Evolutionary conservation across 1,140 invertebrate genomes (phyloP).

Genomic region (Gryon sp.): DNA sequence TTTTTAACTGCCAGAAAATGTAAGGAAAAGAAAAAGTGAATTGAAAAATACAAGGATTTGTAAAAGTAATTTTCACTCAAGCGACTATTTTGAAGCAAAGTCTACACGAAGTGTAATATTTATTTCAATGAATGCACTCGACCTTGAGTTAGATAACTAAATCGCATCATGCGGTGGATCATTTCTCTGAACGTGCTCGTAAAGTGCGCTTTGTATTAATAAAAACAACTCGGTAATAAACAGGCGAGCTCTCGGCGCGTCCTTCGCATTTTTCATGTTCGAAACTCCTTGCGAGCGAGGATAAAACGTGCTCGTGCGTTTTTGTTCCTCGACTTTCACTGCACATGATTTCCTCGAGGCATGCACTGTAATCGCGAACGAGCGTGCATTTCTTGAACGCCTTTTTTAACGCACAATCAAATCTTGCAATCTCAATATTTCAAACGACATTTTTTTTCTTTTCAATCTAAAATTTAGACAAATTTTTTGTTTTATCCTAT

Average conservation of each 20-base stretch:
- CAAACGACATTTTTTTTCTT: too few species aligned
- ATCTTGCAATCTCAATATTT: not conserved
- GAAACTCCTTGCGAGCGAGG: constrained; percentile 27
- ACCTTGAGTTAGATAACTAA: constrained; percentile 59
- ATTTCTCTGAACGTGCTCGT: constrained; percentile 48
- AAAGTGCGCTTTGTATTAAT: constrained; percentile 49
- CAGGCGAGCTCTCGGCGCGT: constrained; percentile 38
- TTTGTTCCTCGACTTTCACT: constrained; percentile 53
- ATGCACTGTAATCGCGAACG: constrained; percentile 10
- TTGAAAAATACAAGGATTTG: too few species aligned
- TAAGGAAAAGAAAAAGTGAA: too few species aligned
- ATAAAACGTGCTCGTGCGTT: constrained; percentile 31
- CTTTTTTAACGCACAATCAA: not conserved
- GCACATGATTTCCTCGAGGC: constrained; percentile 45
- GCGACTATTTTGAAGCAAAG: too few species aligned
- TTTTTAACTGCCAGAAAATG: too few species aligned
- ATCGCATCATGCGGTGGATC: constrained; percentile 26
- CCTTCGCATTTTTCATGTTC: constrained; percentile 59
- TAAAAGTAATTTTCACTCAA: not conserved
- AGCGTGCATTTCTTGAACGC: constrained; percentile 24
- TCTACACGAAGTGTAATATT: too few species aligned
- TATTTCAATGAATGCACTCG: constrained; percentile 39
- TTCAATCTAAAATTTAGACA: too few species aligned
- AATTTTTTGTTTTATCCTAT: too few species aligned
- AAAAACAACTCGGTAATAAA: constrained; percentile 49